Evolutionary conservation across 2,113 vertebrate species (phyloP), one percentile per base, ranked within the genome.

Genomic region (Saiga tatarica): DNA sequence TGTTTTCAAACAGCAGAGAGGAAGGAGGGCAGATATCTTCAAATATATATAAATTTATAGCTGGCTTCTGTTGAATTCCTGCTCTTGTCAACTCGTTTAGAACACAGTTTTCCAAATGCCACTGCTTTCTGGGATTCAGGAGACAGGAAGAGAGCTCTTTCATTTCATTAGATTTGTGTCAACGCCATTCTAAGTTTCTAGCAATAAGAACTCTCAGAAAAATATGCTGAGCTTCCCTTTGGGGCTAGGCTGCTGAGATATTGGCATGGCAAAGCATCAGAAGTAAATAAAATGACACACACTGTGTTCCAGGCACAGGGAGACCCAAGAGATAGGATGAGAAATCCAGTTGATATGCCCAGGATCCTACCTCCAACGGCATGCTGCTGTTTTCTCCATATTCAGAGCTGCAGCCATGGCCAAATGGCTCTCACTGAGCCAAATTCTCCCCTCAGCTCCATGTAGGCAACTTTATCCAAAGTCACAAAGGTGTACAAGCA

Each of bases 31-130:
- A 42, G 81, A 94, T 94, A 96, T 97, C 86, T 94, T 95, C 94
- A 96, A 89, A 95, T 91, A 94, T n/a, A 92, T 81, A 96, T 59
- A 57, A 74, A 95, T 83, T 83, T 57, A 55, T 78, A 74, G 71
- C 91, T 47, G 78, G 92, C 78, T 97, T 92, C 87, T 83, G 36
- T 87, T 83, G 79, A 96, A 91, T 64, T 83, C n/a, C 86, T 95
- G 96, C 62, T 93, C 96, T 96, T 59, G 11, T 94, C 95, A 97
- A 91, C 93, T 90, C 16, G 0, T 97, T 97, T 94, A 96, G 84
- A 97, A 96, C 76, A 97, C 96, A 94, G 74, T 96, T 95, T 95
- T 96, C 95, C 94, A 98, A 98, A 98, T 97, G 95, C 95, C 83
- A 92, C 39, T 87, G 89, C 93, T 96, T 94, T 96, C 89, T 97